Conservation (phyloP, 2,888 invertebrate species). For the Chalcosyrphus nemorum region DNA sequence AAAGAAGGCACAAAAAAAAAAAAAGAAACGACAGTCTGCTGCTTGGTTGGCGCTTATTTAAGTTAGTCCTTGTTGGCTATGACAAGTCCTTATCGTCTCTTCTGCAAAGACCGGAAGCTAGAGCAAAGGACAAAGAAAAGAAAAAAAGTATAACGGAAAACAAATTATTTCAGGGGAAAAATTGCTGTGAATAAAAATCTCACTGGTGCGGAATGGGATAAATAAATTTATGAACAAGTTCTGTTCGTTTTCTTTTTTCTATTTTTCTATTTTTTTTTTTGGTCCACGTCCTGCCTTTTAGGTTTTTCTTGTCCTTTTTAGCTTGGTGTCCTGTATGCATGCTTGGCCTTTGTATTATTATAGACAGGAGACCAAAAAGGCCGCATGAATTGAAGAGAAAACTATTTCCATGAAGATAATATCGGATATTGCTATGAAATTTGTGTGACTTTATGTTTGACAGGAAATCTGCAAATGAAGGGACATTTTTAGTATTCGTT, state of each 20-base stretch:
- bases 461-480: constrained; percentile 73
- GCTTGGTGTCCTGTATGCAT: constrained; percentile 5
- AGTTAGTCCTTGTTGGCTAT: constrained; percentile 51
- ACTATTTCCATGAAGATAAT: constrained; percentile 52
- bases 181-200: constrained; percentile 68
- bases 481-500: constrained; percentile 37
- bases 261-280: constrained; percentile 4
- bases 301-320: constrained; percentile 14
- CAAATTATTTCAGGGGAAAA: constrained; percentile 61
- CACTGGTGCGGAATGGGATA: constrained; percentile 69
- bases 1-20: no score
- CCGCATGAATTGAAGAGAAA: constrained; percentile 39
- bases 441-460: constrained; percentile 71
- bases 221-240: constrained; percentile 71
- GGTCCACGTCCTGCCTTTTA: background rate
- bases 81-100: constrained; percentile 62
- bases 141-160: constrained; percentile 39
- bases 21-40: constrained; percentile 51
- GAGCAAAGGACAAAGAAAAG: constrained; percentile 11
- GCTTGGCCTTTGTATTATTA: background rate
- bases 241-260: constrained; percentile 23
- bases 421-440: constrained; percentile 65
- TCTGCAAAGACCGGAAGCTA: constrained; percentile 19
- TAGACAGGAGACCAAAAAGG: constrained; percentile 8
- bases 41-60: constrained; percentile 53